Evolutionary conservation across 2,888 invertebrate genomes (phyloP).

Genomic region (Phragmatobia fuliginosa): DNA sequence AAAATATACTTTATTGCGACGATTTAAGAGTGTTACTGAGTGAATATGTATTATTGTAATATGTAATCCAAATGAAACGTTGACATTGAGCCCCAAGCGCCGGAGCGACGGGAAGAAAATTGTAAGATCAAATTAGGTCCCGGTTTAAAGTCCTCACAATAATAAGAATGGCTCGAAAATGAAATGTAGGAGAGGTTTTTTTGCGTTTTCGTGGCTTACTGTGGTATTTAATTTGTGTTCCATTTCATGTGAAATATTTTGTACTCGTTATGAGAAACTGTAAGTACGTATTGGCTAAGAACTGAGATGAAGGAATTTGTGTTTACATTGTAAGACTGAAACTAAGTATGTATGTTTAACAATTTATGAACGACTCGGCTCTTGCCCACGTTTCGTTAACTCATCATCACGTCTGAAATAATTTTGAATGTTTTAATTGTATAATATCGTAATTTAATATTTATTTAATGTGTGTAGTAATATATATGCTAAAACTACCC

Average conservation of each 20-base stretch:
- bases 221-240: constrained; percentile 47
- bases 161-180: constrained; percentile 73
- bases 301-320: not conserved
- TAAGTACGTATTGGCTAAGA: not conserved
- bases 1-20: constrained; percentile 46
- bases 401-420: too few species aligned
- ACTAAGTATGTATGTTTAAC: not conserved
- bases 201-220: constrained; percentile 31
- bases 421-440: too few species aligned
- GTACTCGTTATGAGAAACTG: not conserved
- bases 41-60: constrained; percentile 56
- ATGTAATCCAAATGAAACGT: constrained; percentile 81
- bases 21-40: constrained; percentile 34
- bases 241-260: constrained; percentile 21
- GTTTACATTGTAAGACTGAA: not conserved
- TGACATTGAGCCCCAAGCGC: constrained; percentile 78
- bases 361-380: not conserved
- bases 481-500: too few species aligned
- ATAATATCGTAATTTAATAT: too few species aligned
- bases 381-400: not conserved
- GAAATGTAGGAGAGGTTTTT: constrained; percentile 58
- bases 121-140: constrained; percentile 81
- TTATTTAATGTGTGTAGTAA: too few species aligned
- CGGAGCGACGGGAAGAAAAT: constrained; percentile 70
- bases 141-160: constrained; percentile 72